Base-by-base conservation (phyloP, 2,113 vertebrate genomes). In the Lamprotornis superbus region DNA sequence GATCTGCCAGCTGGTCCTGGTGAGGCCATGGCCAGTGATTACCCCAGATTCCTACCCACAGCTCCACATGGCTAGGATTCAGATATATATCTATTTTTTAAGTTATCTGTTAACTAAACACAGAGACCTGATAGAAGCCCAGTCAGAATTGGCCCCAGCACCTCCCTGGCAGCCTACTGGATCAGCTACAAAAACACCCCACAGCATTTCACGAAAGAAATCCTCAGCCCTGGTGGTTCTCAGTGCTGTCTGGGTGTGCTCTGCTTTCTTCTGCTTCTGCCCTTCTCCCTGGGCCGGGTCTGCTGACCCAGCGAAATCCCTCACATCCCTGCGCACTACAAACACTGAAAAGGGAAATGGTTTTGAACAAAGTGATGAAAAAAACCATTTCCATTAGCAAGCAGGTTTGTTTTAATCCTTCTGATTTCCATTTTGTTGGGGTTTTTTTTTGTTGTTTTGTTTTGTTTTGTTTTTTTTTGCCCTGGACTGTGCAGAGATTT, bases 271-370 rank as follows among this genome's bases (percentile, higher is more conserved):
- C 79, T 77, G 22, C 52, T 90, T 92, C 55, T 89, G 37, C 50
- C 40, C 75, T 88, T 85, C 61, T 83, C 49, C 8, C 67, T 68
- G 40, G 42, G 49, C 83, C 0, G 3, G 4, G 10, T 52, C 80
- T 95, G 94, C 96, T 92, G 94, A 90, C 16, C 71, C 67, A 90
- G 91, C 93, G 5, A 44, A 88, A 86, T 18, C 57, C 44, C 47
- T 59, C 65, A 47, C 63, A 37, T 35, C 86, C 67, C 50, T 9
- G 68, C 1, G 0, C 57, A 12, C 76, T 24, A 39, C 33, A 64
- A 28, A 64, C n/a, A 42, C 10, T 9, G 19, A 53, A 80, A 90
- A 52, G 14, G 40, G 89, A 93, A 94, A 79, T 3, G 4, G 30
- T 30, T 75, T 70, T 44, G 23, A 75, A 21, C 35, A 60, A 87